Base-by-base conservation (phyloP, 2,888 invertebrate species). In the Epistrophella euchroma region DNA sequence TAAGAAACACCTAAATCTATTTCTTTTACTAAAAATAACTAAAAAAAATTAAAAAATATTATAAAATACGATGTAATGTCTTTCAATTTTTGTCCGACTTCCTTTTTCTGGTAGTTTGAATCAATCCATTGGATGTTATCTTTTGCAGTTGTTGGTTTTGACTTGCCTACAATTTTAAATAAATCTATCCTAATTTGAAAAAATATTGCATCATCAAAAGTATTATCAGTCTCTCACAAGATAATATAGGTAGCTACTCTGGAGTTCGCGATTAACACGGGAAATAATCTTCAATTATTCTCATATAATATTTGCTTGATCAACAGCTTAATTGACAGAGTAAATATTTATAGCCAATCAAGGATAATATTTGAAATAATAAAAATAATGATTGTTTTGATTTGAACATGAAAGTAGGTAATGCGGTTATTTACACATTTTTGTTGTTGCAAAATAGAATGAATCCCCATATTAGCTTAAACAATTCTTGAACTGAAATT, bases 191-290 rank as follows among this genome's bases (percentile, higher is more conserved):
- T 45, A 81, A 77, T 85, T 68, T 62, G 25, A 13, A 68, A 45
- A 64, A 43, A 22, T 68, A 79, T 78, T 79, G 78, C 83, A 84
- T 84, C 83, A 84, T 84, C 7, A 56, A 62, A 22, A 7, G 4
- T 11, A 35, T 73, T 73, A 83, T 83, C 77, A 25, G 25, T 22
- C 28, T 22, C 22, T 40, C 22, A 32, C 13, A 17, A 52, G 13
- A 56, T 6, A 71, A 40, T 40, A 17, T 15, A 13, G 17, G 47
- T 40, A 60, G 19, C 17, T 22, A 22, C 9, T 37, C 2, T 13
- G 7, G 43, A 45, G 10, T 45, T 0, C 9, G 25, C 9, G 52
- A 52, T 52, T n/a, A 28, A 19, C 11, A 25, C n/a, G 9, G 15
- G 5, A 52, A 52, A 28, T 28, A 28, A 52, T 52, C 25, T 28